phyloP scores from a whole-genome alignment of 2,113 vertebrate species.

The Struthidea cinerea region DNA sequence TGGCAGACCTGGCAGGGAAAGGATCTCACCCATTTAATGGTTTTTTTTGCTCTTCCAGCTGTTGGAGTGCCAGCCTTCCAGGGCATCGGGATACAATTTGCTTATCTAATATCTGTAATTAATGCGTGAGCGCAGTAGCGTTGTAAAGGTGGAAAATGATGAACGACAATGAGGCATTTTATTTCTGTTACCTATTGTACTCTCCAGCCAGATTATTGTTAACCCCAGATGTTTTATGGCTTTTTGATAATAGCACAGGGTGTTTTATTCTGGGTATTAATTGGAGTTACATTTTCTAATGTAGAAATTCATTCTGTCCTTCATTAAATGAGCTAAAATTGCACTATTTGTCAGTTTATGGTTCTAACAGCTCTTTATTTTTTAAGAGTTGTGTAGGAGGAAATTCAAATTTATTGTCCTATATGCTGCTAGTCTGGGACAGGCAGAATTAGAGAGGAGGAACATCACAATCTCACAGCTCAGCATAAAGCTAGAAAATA shows the following conservation, averaged over 20 bases:
- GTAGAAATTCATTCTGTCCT: background rate
- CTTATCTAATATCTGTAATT: constrained; percentile 34
- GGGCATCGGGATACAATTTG: background rate
- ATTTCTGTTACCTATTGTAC: background rate
- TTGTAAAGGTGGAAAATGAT: background rate
- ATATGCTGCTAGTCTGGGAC: background rate
- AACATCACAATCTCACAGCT: background rate
- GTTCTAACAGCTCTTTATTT: background rate
- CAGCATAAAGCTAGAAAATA: background rate
- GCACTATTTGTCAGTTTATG: background rate
- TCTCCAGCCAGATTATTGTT: background rate
- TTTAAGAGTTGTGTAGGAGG: background rate
- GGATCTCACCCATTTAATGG: background rate
- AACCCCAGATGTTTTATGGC: constrained; percentile 31
- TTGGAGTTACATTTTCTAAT: background rate
- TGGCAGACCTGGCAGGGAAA: background rate
- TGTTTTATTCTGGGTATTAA: constrained; percentile 29
- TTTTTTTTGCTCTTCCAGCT: background rate
- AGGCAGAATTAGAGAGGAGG: background rate
- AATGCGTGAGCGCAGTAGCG: background rate
- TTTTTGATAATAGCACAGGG: background rate
- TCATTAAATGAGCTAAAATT: background rate
- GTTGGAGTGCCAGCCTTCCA: background rate
- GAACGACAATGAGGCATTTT: background rate
- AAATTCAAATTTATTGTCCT: background rate